Conservation (phyloP, 2,797 vertebrate genomes). For the Anabas testudineus region DNA sequence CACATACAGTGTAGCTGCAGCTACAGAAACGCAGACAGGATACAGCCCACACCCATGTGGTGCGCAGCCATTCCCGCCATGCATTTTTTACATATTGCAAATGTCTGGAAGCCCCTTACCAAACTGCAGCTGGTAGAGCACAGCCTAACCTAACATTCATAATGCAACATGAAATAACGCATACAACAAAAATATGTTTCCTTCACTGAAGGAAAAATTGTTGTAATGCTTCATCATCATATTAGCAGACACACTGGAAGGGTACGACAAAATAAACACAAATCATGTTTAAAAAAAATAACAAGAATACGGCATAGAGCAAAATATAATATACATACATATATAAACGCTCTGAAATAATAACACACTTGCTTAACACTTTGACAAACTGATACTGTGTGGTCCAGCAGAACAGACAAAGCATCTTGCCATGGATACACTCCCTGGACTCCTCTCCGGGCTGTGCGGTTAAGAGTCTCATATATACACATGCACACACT, state of each 20-base stretch:
- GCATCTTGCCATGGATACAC: constrained; percentile 38
- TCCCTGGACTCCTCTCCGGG: constrained; percentile 32
- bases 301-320: too few species aligned
- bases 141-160: background rate
- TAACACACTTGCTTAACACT: constrained; percentile 37
- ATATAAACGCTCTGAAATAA: constrained; percentile 37
- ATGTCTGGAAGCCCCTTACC: constrained; percentile 70
- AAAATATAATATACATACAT: too few species aligned
- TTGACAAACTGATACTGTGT: constrained; percentile 62
- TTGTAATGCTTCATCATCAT: background rate
- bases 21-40: constrained; percentile 76
- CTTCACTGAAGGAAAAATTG: background rate
- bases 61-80: constrained; percentile 67
- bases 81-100: constrained; percentile 78
- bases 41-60: constrained; percentile 81
- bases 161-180: background rate
- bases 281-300: too few species aligned
- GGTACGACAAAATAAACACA: background rate
- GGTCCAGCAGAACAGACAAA: constrained; percentile 70
- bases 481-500: background rate
- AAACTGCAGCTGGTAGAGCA: constrained; percentile 62
- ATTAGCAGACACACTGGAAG: background rate
- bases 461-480: constrained; percentile 15
- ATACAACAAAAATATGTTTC: background rate
- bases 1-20: constrained; percentile 44